A percentile compares a stretch with the other conserved stretches of the same genome.
These are phyloP conservation scores for Xyrichtys novacula DNA, from an alignment of 2,797 vertebrate genomes.

Conservation along the genomic window DNA sequence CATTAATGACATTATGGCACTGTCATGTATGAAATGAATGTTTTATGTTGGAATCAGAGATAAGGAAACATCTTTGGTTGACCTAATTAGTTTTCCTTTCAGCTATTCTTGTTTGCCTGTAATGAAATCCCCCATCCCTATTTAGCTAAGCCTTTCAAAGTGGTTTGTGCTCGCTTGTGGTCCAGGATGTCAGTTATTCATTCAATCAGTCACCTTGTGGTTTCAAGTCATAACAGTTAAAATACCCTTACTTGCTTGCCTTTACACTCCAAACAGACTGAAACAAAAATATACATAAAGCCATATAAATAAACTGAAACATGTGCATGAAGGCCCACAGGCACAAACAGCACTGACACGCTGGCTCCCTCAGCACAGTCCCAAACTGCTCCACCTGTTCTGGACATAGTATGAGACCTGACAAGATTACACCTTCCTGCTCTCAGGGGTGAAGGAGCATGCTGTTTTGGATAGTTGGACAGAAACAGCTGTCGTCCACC, in stretches of 20 bases:
- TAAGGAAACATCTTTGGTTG: conserved; percentile 33
- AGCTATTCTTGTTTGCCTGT: conserved; percentile 68
- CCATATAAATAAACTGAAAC: conserved; percentile 58
- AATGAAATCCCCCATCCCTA: conserved; percentile 67
- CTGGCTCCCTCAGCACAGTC: conserved; percentile 42
- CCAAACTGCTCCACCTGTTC: conserved; percentile 67
- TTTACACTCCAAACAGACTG: conserved; percentile 28
- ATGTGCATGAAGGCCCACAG: conserved; percentile 16
- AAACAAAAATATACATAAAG: conserved; percentile 58
- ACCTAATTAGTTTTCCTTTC: conserved; percentile 56
- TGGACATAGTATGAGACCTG: conserved; percentile 44
- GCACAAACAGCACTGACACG: conserved; percentile 48
- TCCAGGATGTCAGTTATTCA: conserved; percentile 65
- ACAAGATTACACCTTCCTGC: conserved; percentile 50
- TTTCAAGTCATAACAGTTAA: conserved; percentile 64
- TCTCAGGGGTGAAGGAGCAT: conserved; percentile 64
- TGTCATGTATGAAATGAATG: background rate
- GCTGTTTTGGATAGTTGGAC: conserved; percentile 53
- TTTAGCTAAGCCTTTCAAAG: conserved; percentile 72
- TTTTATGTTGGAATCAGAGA: conserved; percentile 16
- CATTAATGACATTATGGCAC: conserved; percentile 3
- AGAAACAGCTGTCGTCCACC: conserved; percentile 68
- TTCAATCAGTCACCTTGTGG: conserved; percentile 71
- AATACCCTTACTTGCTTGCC: conserved; percentile 50
- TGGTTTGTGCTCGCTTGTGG: conserved; percentile 55